Evolutionary conservation across 1,140 invertebrate genomes (phyloP).

Genomic region (Drosophila ficusphila): DNA sequence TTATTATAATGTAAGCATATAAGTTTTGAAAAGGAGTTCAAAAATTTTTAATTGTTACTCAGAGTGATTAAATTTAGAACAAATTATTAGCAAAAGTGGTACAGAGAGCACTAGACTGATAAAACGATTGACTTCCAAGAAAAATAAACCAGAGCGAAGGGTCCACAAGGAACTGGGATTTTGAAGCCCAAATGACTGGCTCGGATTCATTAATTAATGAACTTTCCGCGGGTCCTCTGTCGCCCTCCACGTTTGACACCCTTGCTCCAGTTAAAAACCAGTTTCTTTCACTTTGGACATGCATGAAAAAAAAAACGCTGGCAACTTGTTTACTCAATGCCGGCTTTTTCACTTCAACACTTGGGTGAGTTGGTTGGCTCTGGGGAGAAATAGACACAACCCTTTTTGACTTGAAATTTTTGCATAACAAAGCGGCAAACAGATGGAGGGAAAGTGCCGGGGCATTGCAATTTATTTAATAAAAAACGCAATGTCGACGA

Average conservation of each 20-base stretch:
- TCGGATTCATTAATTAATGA: constrained; percentile 46
- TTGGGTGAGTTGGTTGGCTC: constrained; percentile 24
- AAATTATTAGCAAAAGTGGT: too few relatives aligned
- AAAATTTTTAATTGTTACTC: too few relatives aligned
- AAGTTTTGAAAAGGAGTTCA: too few relatives aligned
- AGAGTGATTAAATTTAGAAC: too few relatives aligned
- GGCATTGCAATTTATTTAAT: constrained; percentile 76
- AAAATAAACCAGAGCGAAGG: background rate
- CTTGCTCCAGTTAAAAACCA: constrained; percentile 36
- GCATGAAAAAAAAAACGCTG: constrained; percentile 48
- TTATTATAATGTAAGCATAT: too few relatives aligned
- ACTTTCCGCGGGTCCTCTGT: constrained; percentile 1
- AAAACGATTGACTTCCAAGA: too few relatives aligned
- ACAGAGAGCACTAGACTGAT: background rate
- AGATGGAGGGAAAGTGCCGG: background rate
- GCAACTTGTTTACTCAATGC: constrained; percentile 59
- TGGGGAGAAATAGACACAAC: constrained; percentile 31
- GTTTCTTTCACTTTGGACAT: constrained; percentile 37
- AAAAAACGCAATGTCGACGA: constrained; percentile 62
- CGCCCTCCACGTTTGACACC: background rate
- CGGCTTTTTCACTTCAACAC: constrained; percentile 46
- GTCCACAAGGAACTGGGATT: background rate
- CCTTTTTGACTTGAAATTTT: constrained; percentile 47
- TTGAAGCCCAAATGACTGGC: constrained; percentile 10
- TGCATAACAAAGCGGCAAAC: constrained; percentile 66